Base-by-base conservation (phyloP, 2,113 vertebrate species). In the Hyperopisus bebe region DNA sequence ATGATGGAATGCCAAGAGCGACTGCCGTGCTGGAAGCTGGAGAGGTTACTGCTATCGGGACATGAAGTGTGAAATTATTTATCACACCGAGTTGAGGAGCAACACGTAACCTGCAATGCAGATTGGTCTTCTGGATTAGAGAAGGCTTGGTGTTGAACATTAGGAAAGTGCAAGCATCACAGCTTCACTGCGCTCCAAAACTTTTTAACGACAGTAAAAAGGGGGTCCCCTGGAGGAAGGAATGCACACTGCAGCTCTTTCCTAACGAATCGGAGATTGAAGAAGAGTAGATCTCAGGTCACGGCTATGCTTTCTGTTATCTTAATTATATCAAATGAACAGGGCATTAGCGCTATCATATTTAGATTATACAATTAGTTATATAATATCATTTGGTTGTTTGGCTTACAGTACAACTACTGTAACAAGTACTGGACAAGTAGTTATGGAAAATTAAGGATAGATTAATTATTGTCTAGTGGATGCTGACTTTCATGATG, bases 21-120 rank as follows among this genome's bases (percentile, higher is more conserved):
- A 88, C 31, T 17, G 42, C 5, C 0, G 5, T 46, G 88, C 27
- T 53, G 50, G n/a, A n/a, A 53, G 27, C 27, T 35, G 47, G 15
- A 50, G 24, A 89, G 89, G 27, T 70, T 46, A 86, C 86, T 50
- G 77, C 93, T 93, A 93, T 93, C 92, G 89, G 92, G 80, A 90
- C 93, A 93, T 47, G 90, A 89, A 91, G 92, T 94, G 94, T 93
- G 94, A 95, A 94, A 94, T 94, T 92, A 94, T 94, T 91, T 93
- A 92, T 93, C 91, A 91, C 89, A 44, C 31, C 39, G 86, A 58
- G 47, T 90, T 15, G 91, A 93, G 88, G 92, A 92, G 93, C 93
- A 92, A 92, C 92, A 92, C 31, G 74, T 87, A 90, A 86, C 85
- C 90, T 90, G 92, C 89, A 90, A 91, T 90, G 91, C 93, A 92